phyloP scores from a whole-genome alignment of 2,113 vertebrate species.

The Coturnix japonica region DNA sequence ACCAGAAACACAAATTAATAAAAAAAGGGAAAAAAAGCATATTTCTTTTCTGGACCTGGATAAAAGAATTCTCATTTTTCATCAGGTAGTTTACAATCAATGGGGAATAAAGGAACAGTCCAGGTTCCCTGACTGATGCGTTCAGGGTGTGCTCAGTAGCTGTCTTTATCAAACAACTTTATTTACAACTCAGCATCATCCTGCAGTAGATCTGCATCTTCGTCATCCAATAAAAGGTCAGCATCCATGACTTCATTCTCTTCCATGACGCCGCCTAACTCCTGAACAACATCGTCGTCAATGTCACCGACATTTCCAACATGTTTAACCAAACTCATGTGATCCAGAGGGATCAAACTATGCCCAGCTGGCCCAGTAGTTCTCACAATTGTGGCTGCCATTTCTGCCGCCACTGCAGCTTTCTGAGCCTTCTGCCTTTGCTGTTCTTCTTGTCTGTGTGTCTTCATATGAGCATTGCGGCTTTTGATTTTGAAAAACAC shows the following conservation, averaged over 20 bases:
- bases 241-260: conserved; percentile 80
- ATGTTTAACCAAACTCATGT: conserved; percentile 80
- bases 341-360: conserved; percentile 80
- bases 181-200: conserved; percentile 82
- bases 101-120: conserved; percentile 71
- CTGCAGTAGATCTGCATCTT: conserved; percentile 79
- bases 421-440: conserved; percentile 84
- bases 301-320: conserved; percentile 77
- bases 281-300: conserved; percentile 78
- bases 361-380: conserved; percentile 74
- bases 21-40: conserved; percentile 48
- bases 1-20: conserved; percentile 65
- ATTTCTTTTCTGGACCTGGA: conserved; percentile 66
- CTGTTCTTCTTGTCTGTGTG: conserved; percentile 87
- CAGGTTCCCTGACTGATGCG: conserved; percentile 65
- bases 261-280: conserved; percentile 80
- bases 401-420: conserved; percentile 79
- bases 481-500: conserved; percentile 93
- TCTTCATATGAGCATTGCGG: conserved; percentile 93
- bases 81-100: conserved; percentile 82
- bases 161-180: conserved; percentile 29
- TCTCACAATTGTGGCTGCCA: conserved; percentile 81
- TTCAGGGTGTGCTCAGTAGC: conserved; percentile 51
- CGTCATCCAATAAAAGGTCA: conserved; percentile 79
- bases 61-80: conserved; percentile 73